phyloP scores from a whole-genome alignment of 35 echinoderm and acorn worm species.

The Apostichopus parvimensis region DNA sequence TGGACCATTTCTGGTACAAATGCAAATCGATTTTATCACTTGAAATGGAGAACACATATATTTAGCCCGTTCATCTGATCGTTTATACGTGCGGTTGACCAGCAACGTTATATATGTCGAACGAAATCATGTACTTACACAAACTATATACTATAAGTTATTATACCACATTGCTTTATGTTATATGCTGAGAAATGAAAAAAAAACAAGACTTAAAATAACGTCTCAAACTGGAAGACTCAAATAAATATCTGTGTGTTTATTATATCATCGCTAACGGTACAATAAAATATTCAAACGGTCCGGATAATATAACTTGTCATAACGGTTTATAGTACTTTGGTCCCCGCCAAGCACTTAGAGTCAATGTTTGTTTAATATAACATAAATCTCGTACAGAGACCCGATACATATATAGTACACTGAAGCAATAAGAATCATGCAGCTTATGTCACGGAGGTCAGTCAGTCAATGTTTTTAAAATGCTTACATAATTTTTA shows the following conservation, averaged over 20 bases:
- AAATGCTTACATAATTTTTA: not conserved
- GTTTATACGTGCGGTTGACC: not conserved
- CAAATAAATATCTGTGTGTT: constrained; percentile 19
- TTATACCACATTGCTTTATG: not conserved
- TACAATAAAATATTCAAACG: not conserved
- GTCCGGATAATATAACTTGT: constrained; percentile 17
- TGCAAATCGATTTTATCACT: too few species aligned
- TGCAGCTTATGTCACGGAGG: too few species aligned
- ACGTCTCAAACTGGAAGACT: too few species aligned
- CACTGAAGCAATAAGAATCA: too few species aligned
- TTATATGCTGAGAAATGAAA: too few species aligned
- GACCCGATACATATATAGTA: not conserved
- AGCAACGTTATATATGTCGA: not conserved
- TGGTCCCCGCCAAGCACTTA: constrained; percentile 35
- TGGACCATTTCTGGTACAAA: too few species aligned
- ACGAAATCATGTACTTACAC: not conserved
- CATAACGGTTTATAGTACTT: constrained; percentile 13
- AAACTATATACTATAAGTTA: not conserved
- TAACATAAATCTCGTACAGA: constrained; percentile 22
- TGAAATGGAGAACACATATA: too few species aligned
- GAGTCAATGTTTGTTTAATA: constrained; percentile 17
- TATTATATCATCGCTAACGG: constrained; percentile 15
- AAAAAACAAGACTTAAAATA: too few species aligned
- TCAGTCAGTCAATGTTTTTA: not conserved
- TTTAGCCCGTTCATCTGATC: not conserved